These are phyloP conservation scores for Cerceris rybyensis DNA, from an alignment of 2,888 invertebrate species.

Conservation along the genomic window DNA sequence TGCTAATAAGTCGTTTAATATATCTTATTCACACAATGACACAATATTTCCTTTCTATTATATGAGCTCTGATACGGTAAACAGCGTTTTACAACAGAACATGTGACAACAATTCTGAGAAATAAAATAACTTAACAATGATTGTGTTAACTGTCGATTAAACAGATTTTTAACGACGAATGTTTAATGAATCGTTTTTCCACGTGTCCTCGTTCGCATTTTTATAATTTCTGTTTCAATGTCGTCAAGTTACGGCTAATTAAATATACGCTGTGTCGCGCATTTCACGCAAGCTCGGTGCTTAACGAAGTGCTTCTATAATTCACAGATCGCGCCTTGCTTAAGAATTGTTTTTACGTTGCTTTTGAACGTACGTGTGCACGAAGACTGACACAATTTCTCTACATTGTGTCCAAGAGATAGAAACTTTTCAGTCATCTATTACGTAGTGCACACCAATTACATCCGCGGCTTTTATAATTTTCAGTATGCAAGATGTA, in stretches of 20 bases:
- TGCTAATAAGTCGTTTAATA: too few relatives aligned
- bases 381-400: slow-evolving; percentile 14
- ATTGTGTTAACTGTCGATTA: background rate
- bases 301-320: slow-evolving; percentile 45
- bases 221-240: slow-evolving; percentile 1
- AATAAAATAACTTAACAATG: background rate
- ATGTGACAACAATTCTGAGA: background rate
- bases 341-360: slow-evolving; percentile 25
- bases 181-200: slow-evolving; percentile 16
- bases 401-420: background rate
- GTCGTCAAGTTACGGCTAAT: slow-evolving; percentile 9
- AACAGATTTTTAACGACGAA: background rate
- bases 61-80: background rate
- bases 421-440: background rate
- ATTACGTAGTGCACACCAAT: too few relatives aligned
- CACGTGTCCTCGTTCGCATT: slow-evolving; percentile 58
- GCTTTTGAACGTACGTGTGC: slow-evolving; percentile 29
- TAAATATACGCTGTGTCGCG: slow-evolving; percentile 13
- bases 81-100: background rate
- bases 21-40: background rate
- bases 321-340: slow-evolving; percentile 43
- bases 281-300: slow-evolving; percentile 38
- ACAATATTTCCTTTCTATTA: background rate
- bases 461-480: too few relatives aligned
- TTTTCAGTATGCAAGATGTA: too few relatives aligned